These are phyloP conservation scores for Centruroides sculpturatus DNA, from an alignment of 1,140 invertebrate genomes.

Conservation along the genomic window DNA sequence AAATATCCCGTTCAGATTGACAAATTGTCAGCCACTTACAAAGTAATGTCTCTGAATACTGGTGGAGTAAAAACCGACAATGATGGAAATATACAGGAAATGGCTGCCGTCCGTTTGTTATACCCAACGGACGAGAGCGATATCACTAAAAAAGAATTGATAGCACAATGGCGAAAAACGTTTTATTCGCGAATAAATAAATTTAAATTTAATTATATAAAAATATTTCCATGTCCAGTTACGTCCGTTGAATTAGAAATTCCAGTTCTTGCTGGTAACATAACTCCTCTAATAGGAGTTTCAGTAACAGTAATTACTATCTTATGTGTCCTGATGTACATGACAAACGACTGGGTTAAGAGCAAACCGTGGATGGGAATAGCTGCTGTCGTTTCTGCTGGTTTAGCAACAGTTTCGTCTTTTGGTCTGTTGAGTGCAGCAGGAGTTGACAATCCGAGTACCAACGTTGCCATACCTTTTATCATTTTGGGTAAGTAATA, in stretches of 20 bases:
- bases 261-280: slow-evolving; percentile 66
- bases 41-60: slow-evolving; percentile 69
- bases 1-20: slow-evolving; percentile 77
- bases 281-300: slow-evolving; percentile 71
- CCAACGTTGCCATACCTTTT: slow-evolving; percentile 84
- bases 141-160: slow-evolving; percentile 62
- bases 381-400: slow-evolving; percentile 73
- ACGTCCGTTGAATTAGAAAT: slow-evolving; percentile 71
- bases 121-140: slow-evolving; percentile 68
- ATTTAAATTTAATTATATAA: slow-evolving; percentile 66
- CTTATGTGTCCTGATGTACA: slow-evolving; percentile 50
- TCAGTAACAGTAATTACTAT: slow-evolving; percentile 51
- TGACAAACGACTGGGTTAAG: slow-evolving; percentile 68
- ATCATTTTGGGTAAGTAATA: slow-evolving; percentile 79
- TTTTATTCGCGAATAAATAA: slow-evolving; percentile 53
- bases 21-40: slow-evolving; percentile 63
- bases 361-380: slow-evolving; percentile 81
- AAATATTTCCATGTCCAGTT: slow-evolving; percentile 64
- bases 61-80: slow-evolving; percentile 59
- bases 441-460: slow-evolving; percentile 83
- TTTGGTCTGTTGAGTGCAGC: slow-evolving; percentile 80
- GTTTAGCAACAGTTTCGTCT: slow-evolving; percentile 70
- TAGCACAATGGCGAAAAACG: slow-evolving; percentile 57
- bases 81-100: slow-evolving; percentile 50
- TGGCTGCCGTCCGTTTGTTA: slow-evolving; percentile 63